Evolutionary conservation across 2,888 invertebrate species (phyloP).

Genomic region (Dusona sp.): DNA sequence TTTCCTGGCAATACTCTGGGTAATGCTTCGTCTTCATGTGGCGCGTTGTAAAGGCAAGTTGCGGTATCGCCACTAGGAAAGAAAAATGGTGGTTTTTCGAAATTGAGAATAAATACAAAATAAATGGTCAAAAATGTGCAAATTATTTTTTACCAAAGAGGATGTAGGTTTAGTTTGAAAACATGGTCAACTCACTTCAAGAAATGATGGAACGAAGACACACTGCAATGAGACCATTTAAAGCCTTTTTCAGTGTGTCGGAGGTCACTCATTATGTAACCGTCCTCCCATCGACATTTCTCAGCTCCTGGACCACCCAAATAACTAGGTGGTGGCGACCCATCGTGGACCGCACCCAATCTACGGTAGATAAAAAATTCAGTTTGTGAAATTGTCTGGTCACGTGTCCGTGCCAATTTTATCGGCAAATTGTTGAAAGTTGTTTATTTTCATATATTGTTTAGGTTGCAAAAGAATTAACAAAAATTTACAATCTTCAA

Average conservation of each 20-base stretch:
- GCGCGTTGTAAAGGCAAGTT: slow-evolving; percentile 96
- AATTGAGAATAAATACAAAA: neutral
- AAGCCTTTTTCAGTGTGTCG: slow-evolving; percentile 97
- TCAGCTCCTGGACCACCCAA: slow-evolving; percentile 97
- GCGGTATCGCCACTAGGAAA: slow-evolving; percentile 94
- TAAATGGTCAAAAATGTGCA: too few relatives aligned
- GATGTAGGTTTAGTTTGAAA: neutral
- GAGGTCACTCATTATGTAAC: slow-evolving; percentile 97
- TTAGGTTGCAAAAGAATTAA: neutral
- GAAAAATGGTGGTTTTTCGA: neutral
- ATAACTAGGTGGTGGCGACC: slow-evolving; percentile 97
- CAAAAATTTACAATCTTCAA: neutral
- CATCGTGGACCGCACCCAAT: slow-evolving; percentile 97
- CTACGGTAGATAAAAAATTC: slow-evolving; percentile 84
- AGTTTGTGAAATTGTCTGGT: neutral
- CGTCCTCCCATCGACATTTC: slow-evolving; percentile 98
- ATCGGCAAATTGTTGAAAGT: neutral
- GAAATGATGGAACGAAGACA: slow-evolving; percentile 97
- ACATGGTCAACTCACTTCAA: slow-evolving; percentile 90
- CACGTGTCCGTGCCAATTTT: neutral
- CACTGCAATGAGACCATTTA: slow-evolving; percentile 97
- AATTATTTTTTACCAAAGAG: neutral
- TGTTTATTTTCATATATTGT: neutral
- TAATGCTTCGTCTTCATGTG: slow-evolving; percentile 96
- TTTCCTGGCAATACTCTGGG: slow-evolving; percentile 96